Conservation (phyloP, 2,888 invertebrate genomes). For the Polymixis flavicincta region DNA sequence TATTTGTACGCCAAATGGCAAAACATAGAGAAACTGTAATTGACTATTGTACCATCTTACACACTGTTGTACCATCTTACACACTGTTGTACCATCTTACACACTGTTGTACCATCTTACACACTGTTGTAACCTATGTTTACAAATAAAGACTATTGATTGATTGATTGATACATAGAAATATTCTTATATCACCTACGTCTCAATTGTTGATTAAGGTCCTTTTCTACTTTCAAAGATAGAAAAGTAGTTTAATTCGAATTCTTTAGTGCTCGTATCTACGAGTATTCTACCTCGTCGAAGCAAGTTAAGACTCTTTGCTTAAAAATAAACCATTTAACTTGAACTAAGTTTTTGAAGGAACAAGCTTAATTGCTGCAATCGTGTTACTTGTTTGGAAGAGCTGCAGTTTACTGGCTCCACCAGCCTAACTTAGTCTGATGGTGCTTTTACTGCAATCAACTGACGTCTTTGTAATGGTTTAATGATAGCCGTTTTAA, state of each 20-base stretch:
- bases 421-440: neutral
- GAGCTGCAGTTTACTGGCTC: slow-evolving; percentile 22
- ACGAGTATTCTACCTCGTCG: neutral
- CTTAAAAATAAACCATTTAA: slow-evolving; percentile 29
- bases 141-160: too few species aligned
- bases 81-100: too few species aligned
- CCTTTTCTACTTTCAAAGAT: neutral
- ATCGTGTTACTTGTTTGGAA: slow-evolving; percentile 31
- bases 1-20: too few species aligned
- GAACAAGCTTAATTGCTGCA: slow-evolving; percentile 40
- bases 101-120: too few species aligned
- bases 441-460: slow-evolving; percentile 4
- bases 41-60: too few species aligned
- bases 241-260: slow-evolving; percentile 18
- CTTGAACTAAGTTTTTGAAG: slow-evolving; percentile 30
- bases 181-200: neutral
- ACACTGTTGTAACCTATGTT: too few species aligned
- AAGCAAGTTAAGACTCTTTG: slow-evolving; percentile 3
- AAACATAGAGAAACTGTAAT: too few species aligned
- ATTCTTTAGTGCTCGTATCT: neutral
- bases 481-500: neutral
- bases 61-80: too few species aligned
- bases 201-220: neutral
- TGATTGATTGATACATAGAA: too few species aligned
- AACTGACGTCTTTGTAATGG: neutral